Evolutionary conservation across 2,888 invertebrate species (phyloP).

Genomic region (Drosophila colorata): DNA sequence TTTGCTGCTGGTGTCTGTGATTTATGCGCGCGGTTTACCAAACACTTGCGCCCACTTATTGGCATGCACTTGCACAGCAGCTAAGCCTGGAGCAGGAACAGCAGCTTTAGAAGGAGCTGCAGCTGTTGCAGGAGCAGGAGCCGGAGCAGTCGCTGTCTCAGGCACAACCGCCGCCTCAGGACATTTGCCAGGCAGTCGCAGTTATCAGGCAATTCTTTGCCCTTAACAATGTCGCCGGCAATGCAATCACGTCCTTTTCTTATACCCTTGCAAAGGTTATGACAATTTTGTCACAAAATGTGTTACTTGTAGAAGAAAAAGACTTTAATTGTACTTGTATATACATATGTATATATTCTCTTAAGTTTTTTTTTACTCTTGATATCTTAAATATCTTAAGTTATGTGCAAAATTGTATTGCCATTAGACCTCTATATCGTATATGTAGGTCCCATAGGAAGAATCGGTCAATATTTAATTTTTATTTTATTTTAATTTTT

Average conservation of each 20-base stretch:
- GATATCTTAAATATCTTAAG: too few species aligned
- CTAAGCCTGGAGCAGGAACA: not conserved
- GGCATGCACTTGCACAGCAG: conserved; percentile 26
- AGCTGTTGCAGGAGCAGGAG: not conserved
- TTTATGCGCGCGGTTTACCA: conserved; percentile 63
- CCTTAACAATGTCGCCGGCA: conserved; percentile 42
- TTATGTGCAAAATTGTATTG: too few species aligned
- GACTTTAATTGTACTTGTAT: too few species aligned
- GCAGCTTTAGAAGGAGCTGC: too few species aligned
- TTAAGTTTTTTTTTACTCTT: too few species aligned
- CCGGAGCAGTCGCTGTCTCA: not conserved
- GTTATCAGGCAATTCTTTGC: conserved; percentile 39
- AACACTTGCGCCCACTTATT: conserved; percentile 61
- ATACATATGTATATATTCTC: too few species aligned
- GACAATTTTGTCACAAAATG: not conserved
- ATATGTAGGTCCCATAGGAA: too few species aligned
- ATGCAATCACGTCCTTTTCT: conserved; percentile 48
- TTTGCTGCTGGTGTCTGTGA: conserved; percentile 39
- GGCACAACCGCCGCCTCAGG: conserved; percentile 2
- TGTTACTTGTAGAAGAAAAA: not conserved
- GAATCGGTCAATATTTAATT: too few species aligned
- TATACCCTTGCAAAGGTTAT: not conserved
- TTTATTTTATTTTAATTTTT: too few species aligned
- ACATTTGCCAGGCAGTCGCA: conserved; percentile 25
- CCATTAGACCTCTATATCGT: too few species aligned